These are phyloP conservation scores for Thunnus albacares DNA, from an alignment of 2,797 vertebrate genomes.

Conservation along the genomic window DNA sequence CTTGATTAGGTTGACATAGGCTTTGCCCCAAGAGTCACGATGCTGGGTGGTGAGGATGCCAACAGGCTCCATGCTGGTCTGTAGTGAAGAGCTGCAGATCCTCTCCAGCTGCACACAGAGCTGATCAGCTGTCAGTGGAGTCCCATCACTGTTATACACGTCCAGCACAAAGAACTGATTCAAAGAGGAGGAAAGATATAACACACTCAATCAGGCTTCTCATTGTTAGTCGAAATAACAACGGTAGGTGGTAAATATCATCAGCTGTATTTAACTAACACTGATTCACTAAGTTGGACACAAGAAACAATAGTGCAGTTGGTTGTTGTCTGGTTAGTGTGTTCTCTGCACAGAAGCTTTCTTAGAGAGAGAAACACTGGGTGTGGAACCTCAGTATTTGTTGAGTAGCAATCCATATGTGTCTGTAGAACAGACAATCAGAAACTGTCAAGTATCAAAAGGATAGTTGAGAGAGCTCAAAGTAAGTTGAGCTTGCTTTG, in stretches of 20 bases:
- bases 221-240: neutral
- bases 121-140: conserved; percentile 90
- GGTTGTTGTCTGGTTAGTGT: too few relatives aligned
- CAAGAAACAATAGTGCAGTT: too few relatives aligned
- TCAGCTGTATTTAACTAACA: neutral
- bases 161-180: conserved; percentile 94
- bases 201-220: neutral
- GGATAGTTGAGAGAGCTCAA: too few relatives aligned
- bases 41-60: conserved; percentile 96
- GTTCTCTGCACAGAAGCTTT: too few relatives aligned
- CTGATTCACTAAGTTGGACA: neutral
- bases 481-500: neutral
- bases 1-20: conserved; percentile 91
- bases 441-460: too few relatives aligned
- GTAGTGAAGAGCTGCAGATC: conserved; percentile 91
- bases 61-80: conserved; percentile 89
- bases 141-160: conserved; percentile 92
- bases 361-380: too few relatives aligned
- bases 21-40: conserved; percentile 93
- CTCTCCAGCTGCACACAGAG: conserved; percentile 92
- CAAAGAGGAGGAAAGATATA: neutral
- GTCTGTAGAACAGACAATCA: too few relatives aligned
- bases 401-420: too few relatives aligned
- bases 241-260: neutral
- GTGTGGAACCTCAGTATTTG: too few relatives aligned